phyloP scores from a whole-genome alignment of 2,113 vertebrate species.

The Scortum barcoo region DNA sequence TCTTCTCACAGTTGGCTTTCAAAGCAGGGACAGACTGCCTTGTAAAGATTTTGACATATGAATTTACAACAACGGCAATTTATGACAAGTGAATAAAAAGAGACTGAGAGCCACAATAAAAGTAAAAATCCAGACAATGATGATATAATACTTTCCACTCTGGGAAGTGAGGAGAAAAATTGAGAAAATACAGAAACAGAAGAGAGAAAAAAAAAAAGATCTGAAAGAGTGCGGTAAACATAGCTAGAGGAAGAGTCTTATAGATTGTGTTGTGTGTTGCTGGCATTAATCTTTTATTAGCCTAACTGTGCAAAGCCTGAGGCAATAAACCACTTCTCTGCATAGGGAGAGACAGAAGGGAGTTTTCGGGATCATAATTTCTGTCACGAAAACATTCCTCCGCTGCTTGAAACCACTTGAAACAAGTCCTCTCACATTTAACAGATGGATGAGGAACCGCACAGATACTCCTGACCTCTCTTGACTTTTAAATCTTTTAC shows the following conservation, averaged over 20 bases:
- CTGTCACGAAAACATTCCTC: slow-evolving; percentile 67
- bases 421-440: slow-evolving; percentile 72
- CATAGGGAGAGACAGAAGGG: slow-evolving; percentile 14
- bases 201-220: slow-evolving; percentile 5
- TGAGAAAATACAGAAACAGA: slow-evolving; percentile 18
- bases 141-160: slow-evolving; percentile 67
- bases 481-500: slow-evolving; percentile 75
- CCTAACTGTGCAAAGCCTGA: slow-evolving; percentile 30
- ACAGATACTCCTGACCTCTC: slow-evolving; percentile 75
- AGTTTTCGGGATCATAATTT: slow-evolving; percentile 63
- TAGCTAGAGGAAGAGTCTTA: slow-evolving; percentile 21
- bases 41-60: slow-evolving; percentile 51
- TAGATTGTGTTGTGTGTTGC: slow-evolving; percentile 17
- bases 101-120: slow-evolving; percentile 50
- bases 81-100: slow-evolving; percentile 61
- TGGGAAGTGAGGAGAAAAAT: slow-evolving; percentile 18
- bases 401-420: slow-evolving; percentile 71
- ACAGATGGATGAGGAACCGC: slow-evolving; percentile 65
- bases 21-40: slow-evolving; percentile 35
- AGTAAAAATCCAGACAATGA: slow-evolving; percentile 50
- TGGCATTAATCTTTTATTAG: slow-evolving; percentile 51
- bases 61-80: slow-evolving; percentile 63
- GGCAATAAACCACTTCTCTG: slow-evolving; percentile 32
- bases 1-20: slow-evolving; percentile 36
- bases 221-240: slow-evolving; percentile 20